These are phyloP conservation scores for Mizuhopecten yessoensis DNA, from an alignment of 1,140 invertebrate species.

Conservation along the genomic window DNA sequence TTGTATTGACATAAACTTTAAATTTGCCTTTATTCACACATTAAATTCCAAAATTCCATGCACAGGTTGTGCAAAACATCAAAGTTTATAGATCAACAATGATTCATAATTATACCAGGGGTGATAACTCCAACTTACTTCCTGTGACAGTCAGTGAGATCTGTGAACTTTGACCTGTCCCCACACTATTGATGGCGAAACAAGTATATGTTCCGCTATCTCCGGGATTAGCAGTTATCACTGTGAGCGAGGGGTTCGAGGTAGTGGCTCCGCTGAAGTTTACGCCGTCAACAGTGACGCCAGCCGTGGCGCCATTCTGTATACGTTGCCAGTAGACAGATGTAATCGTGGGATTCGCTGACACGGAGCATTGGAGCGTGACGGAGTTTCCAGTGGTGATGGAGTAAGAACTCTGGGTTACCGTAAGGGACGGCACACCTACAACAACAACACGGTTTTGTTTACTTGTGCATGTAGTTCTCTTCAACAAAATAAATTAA, in stretches of 20 bases:
- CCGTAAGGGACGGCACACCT: conserved; percentile 53
- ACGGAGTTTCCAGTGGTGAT: conserved; percentile 44
- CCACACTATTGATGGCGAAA: conserved; percentile 57
- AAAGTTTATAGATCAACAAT: too few relatives aligned
- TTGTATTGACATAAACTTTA: too few relatives aligned
- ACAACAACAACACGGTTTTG: conserved; percentile 43
- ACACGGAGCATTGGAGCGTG: conserved; percentile 53
- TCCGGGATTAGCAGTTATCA: conserved; percentile 43
- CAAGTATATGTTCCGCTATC: conserved; percentile 60
- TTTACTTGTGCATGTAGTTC: too few relatives aligned
- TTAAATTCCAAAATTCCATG: too few relatives aligned
- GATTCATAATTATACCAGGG: background rate
- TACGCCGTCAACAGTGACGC: conserved; percentile 23
- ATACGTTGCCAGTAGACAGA: conserved; percentile 53
- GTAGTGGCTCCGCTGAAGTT: conserved; percentile 45
- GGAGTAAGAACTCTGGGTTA: conserved; percentile 54
- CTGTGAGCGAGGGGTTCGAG: conserved; percentile 50
- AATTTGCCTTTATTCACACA: too few relatives aligned
- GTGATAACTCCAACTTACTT: conserved; percentile 47
- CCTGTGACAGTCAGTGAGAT: conserved; percentile 42
- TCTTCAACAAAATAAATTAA: too few relatives aligned
- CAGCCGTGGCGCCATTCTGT: conserved; percentile 44
- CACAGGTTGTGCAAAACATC: too few relatives aligned
- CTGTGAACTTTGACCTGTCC: conserved; percentile 48
- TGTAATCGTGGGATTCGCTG: conserved; percentile 35